phyloP scores from a whole-genome alignment of 2,888 invertebrate genomes.

The Microplitis manilae region DNA sequence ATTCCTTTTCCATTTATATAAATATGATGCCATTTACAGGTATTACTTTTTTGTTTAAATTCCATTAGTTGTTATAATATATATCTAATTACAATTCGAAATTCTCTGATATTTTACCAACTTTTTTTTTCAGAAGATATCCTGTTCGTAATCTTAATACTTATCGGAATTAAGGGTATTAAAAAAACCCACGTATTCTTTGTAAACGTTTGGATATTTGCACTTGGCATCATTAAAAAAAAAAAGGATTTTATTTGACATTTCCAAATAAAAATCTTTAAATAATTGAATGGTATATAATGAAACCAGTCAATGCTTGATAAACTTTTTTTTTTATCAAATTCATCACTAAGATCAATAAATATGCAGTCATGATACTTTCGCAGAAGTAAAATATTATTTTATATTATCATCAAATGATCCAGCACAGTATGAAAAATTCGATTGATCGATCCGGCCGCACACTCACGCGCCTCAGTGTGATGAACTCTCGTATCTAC shows the following conservation, averaged over 20 bases:
- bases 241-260: neutral
- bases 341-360: neutral
- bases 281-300: neutral
- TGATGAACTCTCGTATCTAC: conserved; percentile 50
- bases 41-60: neutral
- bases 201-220: neutral
- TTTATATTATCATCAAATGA: conserved; percentile 12
- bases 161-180: neutral
- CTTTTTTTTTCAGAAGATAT: neutral
- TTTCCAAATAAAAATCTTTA: neutral
- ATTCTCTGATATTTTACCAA: neutral
- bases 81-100: neutral
- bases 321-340: neutral
- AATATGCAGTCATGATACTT: neutral
- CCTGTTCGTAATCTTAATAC: neutral
- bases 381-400: neutral
- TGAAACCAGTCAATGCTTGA: neutral
- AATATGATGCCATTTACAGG: neutral
- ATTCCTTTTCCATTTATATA: neutral
- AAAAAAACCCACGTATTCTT: neutral
- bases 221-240: neutral
- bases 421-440: conserved; percentile 17
- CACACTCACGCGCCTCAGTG: conserved; percentile 45
- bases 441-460: conserved; percentile 49
- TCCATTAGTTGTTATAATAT: neutral